These are phyloP conservation scores for Stenurella melanura DNA, from an alignment of 2,888 invertebrate species.

Conservation along the genomic window DNA sequence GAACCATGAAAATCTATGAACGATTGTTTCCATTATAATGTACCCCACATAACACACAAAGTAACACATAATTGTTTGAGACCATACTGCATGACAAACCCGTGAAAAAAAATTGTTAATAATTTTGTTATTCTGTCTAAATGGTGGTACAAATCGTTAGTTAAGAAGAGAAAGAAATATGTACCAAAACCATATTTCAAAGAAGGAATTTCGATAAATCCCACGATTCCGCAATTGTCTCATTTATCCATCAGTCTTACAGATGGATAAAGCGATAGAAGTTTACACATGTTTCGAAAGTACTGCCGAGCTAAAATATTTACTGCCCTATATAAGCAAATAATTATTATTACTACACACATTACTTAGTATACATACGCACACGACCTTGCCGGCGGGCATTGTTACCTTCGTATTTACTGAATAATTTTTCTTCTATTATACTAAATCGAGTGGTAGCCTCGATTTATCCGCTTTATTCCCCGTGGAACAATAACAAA, in stretches of 20 bases:
- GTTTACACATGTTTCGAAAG: constrained; percentile 51
- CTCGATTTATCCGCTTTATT: constrained; percentile 37
- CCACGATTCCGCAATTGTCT: neutral
- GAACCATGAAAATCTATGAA: too few relatives aligned
- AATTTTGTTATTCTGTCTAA: too few relatives aligned
- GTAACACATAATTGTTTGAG: too few relatives aligned
- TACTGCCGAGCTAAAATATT: constrained; percentile 49
- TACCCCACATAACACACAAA: too few relatives aligned
- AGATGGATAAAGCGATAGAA: constrained; percentile 3
- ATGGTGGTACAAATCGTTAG: too few relatives aligned
- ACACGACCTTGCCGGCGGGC: constrained; percentile 51
- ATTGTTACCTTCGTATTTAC: constrained; percentile 43
- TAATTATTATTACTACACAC: constrained; percentile 51
- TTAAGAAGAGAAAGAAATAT: too few relatives aligned
- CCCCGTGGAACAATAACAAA: constrained; percentile 44
- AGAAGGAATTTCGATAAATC: neutral
- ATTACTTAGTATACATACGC: constrained; percentile 50
- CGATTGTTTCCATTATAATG: too few relatives aligned
- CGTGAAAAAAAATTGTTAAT: too few relatives aligned
- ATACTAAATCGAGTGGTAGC: constrained; percentile 40
- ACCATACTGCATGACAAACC: too few relatives aligned
- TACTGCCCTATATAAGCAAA: constrained; percentile 52
- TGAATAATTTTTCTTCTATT: constrained; percentile 39
- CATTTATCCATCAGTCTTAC: neutral
- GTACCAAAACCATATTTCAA: neutral